Evolutionary conservation across 1,140 invertebrate species (phyloP).

Genomic region (Zaprionus tsacasi): DNA sequence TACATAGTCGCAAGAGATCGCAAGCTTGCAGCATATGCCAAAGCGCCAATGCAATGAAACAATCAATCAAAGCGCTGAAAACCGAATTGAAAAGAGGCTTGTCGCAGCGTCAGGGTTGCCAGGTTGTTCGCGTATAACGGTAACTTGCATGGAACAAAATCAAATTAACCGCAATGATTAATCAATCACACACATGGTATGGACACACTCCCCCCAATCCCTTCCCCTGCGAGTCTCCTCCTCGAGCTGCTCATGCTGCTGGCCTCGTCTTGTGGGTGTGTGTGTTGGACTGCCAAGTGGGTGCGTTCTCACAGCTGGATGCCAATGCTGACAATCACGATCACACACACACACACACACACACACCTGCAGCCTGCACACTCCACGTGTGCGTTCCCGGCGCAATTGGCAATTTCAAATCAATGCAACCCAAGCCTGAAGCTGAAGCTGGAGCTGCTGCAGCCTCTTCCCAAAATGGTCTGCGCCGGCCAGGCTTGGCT

Average conservation of each 20-base stretch:
- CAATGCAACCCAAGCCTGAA: conserved; percentile 49
- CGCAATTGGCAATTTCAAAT: conserved; percentile 61
- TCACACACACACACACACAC: conserved; percentile 26
- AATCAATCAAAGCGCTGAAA: conserved; percentile 77
- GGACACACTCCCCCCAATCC: neutral
- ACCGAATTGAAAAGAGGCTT: conserved; percentile 55
- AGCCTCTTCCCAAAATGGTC: conserved; percentile 68
- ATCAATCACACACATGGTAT: conserved; percentile 76
- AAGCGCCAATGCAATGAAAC: conserved; percentile 76
- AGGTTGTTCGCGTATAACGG: conserved; percentile 58
- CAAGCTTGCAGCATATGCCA: conserved; percentile 66
- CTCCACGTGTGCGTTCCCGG: conserved; percentile 74
- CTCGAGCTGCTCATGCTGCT: conserved; percentile 43
- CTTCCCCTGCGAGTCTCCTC: neutral
- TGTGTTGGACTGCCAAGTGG: conserved; percentile 62
- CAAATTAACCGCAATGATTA: conserved; percentile 81
- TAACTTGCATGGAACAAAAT: conserved; percentile 77
- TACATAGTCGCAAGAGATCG: no score
- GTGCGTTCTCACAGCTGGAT: conserved; percentile 81
- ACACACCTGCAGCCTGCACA: conserved; percentile 52
- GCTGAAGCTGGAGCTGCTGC: conserved; percentile 13
- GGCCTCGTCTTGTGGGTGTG: conserved; percentile 73
- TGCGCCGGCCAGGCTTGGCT: conserved; percentile 16
- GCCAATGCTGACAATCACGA: conserved; percentile 71
- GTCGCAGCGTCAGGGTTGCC: conserved; percentile 21